phyloP scores from a whole-genome alignment of 2,113 vertebrate genomes.

The Oplegnathus fasciatus region DNA sequence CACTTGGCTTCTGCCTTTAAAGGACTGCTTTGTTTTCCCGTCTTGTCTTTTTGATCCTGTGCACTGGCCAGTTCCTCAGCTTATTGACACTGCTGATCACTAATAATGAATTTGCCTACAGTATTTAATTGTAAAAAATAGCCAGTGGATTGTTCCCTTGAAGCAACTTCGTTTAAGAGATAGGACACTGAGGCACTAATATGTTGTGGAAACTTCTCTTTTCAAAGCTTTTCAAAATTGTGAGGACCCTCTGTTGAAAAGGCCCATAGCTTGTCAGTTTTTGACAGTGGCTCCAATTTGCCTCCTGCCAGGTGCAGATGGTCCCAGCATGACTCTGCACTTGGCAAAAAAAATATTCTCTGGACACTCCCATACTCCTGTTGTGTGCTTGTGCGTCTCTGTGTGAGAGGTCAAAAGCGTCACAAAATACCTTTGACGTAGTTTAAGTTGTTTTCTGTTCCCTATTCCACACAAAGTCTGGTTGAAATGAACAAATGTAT shows the following conservation, averaged over 20 bases:
- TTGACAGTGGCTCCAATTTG: constrained; percentile 35
- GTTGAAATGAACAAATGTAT: constrained; percentile 16
- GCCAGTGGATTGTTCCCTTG: not conserved
- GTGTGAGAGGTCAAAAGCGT: constrained; percentile 31
- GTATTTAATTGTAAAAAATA: not conserved
- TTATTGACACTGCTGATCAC: not conserved
- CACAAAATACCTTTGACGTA: constrained; percentile 1
- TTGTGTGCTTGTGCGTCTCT: constrained; percentile 30
- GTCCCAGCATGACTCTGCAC: constrained; percentile 51
- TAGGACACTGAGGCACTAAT: not conserved
- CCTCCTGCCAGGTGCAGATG: constrained; percentile 52
- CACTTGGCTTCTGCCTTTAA: constrained; percentile 27
- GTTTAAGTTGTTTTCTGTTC: constrained; percentile 26
- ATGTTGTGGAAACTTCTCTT: not conserved
- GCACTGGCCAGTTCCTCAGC: not conserved
- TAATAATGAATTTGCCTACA: not conserved
- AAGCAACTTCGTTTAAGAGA: not conserved
- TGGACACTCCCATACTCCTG: constrained; percentile 13
- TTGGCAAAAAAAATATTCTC: constrained; percentile 17
- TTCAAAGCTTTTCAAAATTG: constrained; percentile 1
- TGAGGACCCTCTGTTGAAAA: not conserved
- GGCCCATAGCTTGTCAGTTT: constrained; percentile 29
- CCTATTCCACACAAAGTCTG: constrained; percentile 13
- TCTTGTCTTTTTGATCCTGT: constrained; percentile 29
- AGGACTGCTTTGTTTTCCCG: constrained; percentile 12